Evolutionary conservation across 2,888 invertebrate genomes (phyloP).

Genomic region (Cataglyphis cursor): DNA sequence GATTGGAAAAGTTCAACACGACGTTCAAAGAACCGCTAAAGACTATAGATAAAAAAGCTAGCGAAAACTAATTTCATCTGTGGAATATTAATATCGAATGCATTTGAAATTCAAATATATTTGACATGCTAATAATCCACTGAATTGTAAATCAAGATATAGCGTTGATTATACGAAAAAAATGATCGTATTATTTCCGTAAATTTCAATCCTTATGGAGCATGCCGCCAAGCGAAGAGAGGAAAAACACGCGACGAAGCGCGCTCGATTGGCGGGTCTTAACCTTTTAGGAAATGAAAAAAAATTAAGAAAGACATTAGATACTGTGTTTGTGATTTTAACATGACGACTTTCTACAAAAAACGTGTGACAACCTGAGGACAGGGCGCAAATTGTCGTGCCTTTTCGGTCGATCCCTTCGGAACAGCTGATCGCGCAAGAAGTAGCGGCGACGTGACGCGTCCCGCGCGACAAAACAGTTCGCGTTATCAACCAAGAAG

Average conservation of each 20-base stretch:
- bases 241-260: slow-evolving; percentile 6
- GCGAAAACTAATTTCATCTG: background rate
- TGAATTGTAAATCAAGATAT: background rate
- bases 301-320: too few relatives aligned
- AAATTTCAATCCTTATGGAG: background rate
- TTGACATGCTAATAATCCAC: background rate
- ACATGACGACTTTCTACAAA: background rate
- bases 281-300: background rate
- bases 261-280: background rate
- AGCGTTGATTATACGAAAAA: background rate
- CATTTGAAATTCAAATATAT: background rate
- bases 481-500: background rate
- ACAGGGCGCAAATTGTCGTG: slow-evolving; percentile 84
- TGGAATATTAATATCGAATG: background rate
- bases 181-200: background rate
- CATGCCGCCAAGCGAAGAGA: background rate
- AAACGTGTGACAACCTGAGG: slow-evolving; percentile 80
- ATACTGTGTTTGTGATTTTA: background rate
- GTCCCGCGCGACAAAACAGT: background rate
- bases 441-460: background rate
- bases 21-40: background rate
- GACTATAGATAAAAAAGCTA: background rate
- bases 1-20: background rate
- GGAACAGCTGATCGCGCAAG: background rate
- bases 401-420: slow-evolving; percentile 29